Conservation (phyloP, 2,888 invertebrate species). For the Leucania comma region DNA sequence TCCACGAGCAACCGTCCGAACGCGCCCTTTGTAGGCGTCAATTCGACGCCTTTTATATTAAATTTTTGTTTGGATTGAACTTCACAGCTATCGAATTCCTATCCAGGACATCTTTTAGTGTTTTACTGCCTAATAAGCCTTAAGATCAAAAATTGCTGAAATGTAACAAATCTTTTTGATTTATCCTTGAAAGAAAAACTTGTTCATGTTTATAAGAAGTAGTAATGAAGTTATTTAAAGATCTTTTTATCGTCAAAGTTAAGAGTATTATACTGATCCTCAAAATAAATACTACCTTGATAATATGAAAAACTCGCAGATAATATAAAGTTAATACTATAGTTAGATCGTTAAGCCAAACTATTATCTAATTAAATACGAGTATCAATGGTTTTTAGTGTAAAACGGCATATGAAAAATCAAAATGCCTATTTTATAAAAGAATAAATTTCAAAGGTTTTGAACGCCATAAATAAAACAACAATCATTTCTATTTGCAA, state of each 20-base stretch:
- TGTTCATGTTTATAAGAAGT: background rate
- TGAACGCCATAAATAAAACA: slow-evolving; percentile 21
- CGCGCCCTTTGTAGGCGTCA: slow-evolving; percentile 82
- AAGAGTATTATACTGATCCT: background rate
- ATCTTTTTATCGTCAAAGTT: background rate
- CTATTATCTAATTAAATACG: background rate
- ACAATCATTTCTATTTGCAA: slow-evolving; percentile 30
- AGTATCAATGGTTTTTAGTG: background rate
- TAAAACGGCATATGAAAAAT: background rate
- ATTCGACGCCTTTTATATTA: slow-evolving; percentile 83
- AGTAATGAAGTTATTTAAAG: background rate
- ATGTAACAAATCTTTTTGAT: slow-evolving; percentile 15
- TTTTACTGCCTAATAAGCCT: slow-evolving; percentile 35
- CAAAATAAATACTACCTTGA: background rate
- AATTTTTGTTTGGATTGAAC: slow-evolving; percentile 78
- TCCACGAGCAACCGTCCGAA: slow-evolving; percentile 80
- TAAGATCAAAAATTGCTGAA: background rate
- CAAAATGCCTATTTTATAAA: background rate
- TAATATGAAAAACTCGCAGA: background rate
- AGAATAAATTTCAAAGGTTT: background rate
- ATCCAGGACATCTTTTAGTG: slow-evolving; percentile 34
- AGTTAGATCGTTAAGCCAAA: background rate
- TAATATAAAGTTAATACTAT: background rate
- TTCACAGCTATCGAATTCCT: slow-evolving; percentile 63
- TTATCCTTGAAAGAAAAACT: slow-evolving; percentile 2